Percentiles rank a stretch among this genome's conserved stretches.
Conservation (phyloP, 1,140 invertebrate species). For the Ptiloglossa arizonensis region DNA sequence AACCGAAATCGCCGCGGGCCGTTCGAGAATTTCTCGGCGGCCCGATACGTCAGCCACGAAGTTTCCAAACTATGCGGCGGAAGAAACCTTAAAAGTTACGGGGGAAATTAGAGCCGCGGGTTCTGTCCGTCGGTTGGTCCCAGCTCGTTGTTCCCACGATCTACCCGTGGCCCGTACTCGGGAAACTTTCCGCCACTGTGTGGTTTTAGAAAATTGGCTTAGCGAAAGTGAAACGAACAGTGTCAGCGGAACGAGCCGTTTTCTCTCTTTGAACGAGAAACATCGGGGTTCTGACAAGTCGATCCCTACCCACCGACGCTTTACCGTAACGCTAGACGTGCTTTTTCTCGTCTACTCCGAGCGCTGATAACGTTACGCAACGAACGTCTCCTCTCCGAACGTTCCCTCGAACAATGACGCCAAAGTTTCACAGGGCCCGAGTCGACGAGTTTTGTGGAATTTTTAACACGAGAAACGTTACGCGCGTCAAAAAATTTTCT, state of each 20-base stretch:
- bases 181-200: constrained; percentile 53
- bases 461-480: no score
- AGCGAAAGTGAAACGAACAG: constrained; percentile 54
- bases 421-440: no score
- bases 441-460: no score
- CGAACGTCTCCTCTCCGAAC: no score
- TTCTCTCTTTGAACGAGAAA: background rate
- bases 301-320: no score
- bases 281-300: background rate
- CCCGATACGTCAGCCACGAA: constrained; percentile 45
- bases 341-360: no score
- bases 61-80: constrained; percentile 51
- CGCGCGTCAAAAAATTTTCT: no score
- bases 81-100: constrained; percentile 61
- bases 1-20: constrained; percentile 30
- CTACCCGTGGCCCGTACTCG: background rate
- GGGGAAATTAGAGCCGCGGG: constrained; percentile 53
- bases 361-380: no score
- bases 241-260: constrained; percentile 8
- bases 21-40: constrained; percentile 22
- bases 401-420: no score
- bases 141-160: constrained; percentile 45
- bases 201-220: constrained; percentile 62
- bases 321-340: no score
- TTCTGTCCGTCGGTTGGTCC: constrained; percentile 24